phyloP scores from a whole-genome alignment of 2,888 invertebrate genomes.

The Zaprionus lineosus region DNA sequence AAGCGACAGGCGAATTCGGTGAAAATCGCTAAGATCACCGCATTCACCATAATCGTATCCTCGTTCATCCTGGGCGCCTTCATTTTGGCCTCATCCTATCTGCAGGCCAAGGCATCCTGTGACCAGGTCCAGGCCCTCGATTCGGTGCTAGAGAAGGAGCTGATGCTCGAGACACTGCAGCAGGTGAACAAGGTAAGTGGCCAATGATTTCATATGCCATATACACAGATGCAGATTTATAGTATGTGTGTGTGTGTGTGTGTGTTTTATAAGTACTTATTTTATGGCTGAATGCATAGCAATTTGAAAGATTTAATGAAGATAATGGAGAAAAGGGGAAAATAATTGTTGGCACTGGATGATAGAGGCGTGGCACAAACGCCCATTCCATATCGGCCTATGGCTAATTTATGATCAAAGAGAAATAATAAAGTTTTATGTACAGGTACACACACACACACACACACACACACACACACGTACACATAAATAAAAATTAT shows the following conservation, averaged over 20 bases:
- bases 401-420: slow-evolving; percentile 33
- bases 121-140: slow-evolving; percentile 89
- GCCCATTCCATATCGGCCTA: slow-evolving; percentile 47
- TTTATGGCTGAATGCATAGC: slow-evolving; percentile 48
- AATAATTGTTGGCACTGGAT: too few species aligned
- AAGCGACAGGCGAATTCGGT: slow-evolving; percentile 89
- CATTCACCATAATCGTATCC: slow-evolving; percentile 91
- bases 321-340: background rate
- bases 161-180: slow-evolving; percentile 88
- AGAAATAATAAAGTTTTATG: too few species aligned
- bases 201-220: too few species aligned
- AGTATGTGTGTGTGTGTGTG: too few species aligned
- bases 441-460: too few species aligned
- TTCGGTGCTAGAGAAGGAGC: slow-evolving; percentile 87
- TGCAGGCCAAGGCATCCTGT: slow-evolving; percentile 91
- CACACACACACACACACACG: too few species aligned
- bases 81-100: slow-evolving; percentile 92
- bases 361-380: too few species aligned
- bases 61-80: slow-evolving; percentile 92
- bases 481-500: slow-evolving; percentile 23
- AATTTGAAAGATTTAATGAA: background rate
- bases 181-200: slow-evolving; percentile 86
- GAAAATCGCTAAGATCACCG: slow-evolving; percentile 93
- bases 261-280: slow-evolving; percentile 4
- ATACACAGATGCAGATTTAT: too few species aligned